Evolutionary conservation across 2,113 vertebrate genomes (phyloP), one percentile per base, ranked within the genome.

Genomic region (Perca flavescens): DNA sequence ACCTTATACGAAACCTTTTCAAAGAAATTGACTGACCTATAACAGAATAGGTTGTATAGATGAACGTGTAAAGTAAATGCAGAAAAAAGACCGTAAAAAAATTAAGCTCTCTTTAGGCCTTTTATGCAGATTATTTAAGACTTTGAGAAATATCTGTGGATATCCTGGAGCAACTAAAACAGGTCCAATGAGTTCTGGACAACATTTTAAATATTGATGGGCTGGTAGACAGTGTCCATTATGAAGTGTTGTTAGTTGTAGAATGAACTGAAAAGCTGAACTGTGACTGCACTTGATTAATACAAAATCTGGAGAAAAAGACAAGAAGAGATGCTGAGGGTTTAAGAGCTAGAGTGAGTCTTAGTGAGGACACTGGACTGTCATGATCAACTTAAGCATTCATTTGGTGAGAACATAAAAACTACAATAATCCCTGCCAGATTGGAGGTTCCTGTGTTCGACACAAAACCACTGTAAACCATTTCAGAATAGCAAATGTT

Each of bases 331-430:
- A 57, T 57, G 47, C 53, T 77, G 63, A 61, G 13, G 47, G 50
- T 58, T 82, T 60, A 47, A 40, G 56, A 28, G 8, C 68, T 81
- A 69, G 53, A 73, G 34, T 12, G 12, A 83, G 77, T 72, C 77
- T 75, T 53, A 16, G 57, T 50, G 67, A 82, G 77, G 60, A 17
- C 28, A 82, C 25, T 52, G 68, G 72, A 79, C 74, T 66, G 74
- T 5, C 25, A 10, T 69, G 78, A 76, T 71, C 68, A 79, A 62
- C 72, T 71, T 43, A 71, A 79, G 14, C 31, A 52, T 69, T 52
- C 46, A 74, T 63, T 43, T 76, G 74, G 56, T 71, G 89, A 86
- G 74, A 91, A 88, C 68, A 79, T 16, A 57, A 78, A 88, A 83
- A 69, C 80, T 70, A 11, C 75, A 76, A 74, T 63, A 7, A 77